These are phyloP conservation scores for Anarhynchus alexandrinus DNA, from an alignment of 2,113 vertebrate species.

Conservation along the genomic window DNA sequence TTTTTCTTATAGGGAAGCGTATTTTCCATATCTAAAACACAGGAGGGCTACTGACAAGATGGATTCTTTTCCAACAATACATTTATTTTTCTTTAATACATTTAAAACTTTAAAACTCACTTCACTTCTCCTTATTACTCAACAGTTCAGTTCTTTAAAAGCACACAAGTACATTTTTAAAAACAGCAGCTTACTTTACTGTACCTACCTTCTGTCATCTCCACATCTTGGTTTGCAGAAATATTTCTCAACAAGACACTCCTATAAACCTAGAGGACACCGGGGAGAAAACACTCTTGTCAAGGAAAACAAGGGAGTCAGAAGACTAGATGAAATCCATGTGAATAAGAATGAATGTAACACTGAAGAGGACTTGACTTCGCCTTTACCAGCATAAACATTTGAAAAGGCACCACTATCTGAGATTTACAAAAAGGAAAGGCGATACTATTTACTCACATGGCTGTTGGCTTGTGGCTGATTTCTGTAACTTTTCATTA, in stretches of 20 bases:
- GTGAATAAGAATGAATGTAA: not conserved
- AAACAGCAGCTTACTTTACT: not conserved
- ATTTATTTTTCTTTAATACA: not conserved
- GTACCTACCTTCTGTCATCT: slow-evolving; percentile 64
- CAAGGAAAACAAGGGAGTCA: not conserved
- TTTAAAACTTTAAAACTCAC: not conserved
- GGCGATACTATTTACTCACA: slow-evolving; percentile 73
- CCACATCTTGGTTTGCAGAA: slow-evolving; percentile 74
- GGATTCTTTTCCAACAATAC: not conserved
- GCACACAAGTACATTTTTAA: not conserved
- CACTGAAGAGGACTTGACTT: not conserved
- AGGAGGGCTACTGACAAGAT: not conserved
- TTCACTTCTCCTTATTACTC: not conserved
- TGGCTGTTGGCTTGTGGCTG: slow-evolving; percentile 96
- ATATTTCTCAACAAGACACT: slow-evolving; percentile 85
- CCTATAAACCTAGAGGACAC: slow-evolving; percentile 85
- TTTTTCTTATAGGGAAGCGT: not conserved
- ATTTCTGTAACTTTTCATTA: slow-evolving; percentile 98
- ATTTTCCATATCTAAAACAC: not conserved
- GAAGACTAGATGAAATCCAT: not conserved
- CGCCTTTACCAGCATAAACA: not conserved
- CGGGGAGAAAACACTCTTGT: not conserved
- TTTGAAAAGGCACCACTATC: not conserved
- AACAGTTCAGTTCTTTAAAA: not conserved
- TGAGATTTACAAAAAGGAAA: not conserved